phyloP scores from a whole-genome alignment of 2,797 vertebrate genomes.

The Masticophis lateralis region DNA sequence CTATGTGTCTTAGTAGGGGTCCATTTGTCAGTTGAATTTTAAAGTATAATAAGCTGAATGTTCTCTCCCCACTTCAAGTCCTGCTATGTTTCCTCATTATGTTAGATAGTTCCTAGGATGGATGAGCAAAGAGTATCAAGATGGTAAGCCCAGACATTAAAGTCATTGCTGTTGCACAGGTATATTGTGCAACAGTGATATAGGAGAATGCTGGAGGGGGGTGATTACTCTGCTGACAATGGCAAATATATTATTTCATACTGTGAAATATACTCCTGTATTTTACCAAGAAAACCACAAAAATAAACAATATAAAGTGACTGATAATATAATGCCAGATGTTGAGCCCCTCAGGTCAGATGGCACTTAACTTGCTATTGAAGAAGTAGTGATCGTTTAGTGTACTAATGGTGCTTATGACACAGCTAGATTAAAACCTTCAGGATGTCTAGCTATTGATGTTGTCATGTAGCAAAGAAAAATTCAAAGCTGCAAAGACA shows the following conservation, averaged over 20 bases:
- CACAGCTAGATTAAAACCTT: neutral
- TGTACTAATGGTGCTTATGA: neutral
- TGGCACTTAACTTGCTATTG: neutral
- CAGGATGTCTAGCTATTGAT: neutral
- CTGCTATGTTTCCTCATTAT: neutral
- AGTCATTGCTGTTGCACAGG: neutral
- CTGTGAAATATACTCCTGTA: neutral
- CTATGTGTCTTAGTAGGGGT: accelerated
- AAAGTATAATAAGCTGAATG: neutral
- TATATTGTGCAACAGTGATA: neutral
- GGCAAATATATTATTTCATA: neutral
- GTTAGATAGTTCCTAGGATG: neutral
- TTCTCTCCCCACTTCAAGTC: neutral
- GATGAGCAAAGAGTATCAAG: neutral
- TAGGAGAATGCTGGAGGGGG: neutral
- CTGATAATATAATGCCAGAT: neutral
- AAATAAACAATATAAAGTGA: neutral
- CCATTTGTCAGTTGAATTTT: neutral
- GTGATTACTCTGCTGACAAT: neutral
- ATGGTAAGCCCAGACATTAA: neutral
- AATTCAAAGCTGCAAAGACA: neutral
- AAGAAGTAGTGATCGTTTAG: neutral
- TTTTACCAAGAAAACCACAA: neutral
- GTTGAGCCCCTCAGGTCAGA: neutral
- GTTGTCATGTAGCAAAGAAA: neutral